These are phyloP conservation scores for Drosophila monieri DNA, from an alignment of 2,888 invertebrate genomes.

Conservation along the genomic window DNA sequence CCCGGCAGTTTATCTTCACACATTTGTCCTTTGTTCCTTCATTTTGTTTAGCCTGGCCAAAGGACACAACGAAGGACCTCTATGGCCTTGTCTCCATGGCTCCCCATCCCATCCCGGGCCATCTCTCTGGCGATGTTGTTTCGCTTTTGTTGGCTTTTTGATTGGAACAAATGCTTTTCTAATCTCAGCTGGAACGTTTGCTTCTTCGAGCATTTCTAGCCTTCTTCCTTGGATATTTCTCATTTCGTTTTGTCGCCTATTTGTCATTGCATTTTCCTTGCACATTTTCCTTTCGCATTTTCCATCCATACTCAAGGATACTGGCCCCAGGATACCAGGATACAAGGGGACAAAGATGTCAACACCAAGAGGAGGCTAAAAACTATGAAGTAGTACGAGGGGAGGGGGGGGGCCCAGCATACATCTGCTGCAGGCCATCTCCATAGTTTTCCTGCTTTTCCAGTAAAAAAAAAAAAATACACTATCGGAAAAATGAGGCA, in stretches of 20 bases:
- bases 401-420: neutral
- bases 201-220: slow-evolving; percentile 18
- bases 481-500: neutral
- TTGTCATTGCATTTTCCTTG: slow-evolving; percentile 71
- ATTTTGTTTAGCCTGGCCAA: slow-evolving; percentile 44
- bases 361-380: slow-evolving; percentile 49
- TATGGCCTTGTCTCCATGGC: slow-evolving; percentile 20
- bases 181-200: slow-evolving; percentile 62
- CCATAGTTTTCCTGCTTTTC: slow-evolving; percentile 34
- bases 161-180: slow-evolving; percentile 76
- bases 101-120: neutral
- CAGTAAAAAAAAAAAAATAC: slow-evolving; percentile 7
- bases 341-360: slow-evolving; percentile 63
- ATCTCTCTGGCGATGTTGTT: slow-evolving; percentile 28
- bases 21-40: slow-evolving; percentile 40
- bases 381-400: neutral
- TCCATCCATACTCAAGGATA: slow-evolving; percentile 5
- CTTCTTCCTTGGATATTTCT: slow-evolving; percentile 59
- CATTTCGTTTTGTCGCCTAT: slow-evolving; percentile 79
- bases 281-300: slow-evolving; percentile 48
- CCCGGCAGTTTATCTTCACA: slow-evolving; percentile 55
- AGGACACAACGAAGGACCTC: slow-evolving; percentile 47
- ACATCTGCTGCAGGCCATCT: slow-evolving; percentile 39
- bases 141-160: slow-evolving; percentile 63
- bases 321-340: slow-evolving; percentile 46